Evolutionary conservation across 2,113 vertebrate species (phyloP).

Genomic region (Tetrax tetrax): DNA sequence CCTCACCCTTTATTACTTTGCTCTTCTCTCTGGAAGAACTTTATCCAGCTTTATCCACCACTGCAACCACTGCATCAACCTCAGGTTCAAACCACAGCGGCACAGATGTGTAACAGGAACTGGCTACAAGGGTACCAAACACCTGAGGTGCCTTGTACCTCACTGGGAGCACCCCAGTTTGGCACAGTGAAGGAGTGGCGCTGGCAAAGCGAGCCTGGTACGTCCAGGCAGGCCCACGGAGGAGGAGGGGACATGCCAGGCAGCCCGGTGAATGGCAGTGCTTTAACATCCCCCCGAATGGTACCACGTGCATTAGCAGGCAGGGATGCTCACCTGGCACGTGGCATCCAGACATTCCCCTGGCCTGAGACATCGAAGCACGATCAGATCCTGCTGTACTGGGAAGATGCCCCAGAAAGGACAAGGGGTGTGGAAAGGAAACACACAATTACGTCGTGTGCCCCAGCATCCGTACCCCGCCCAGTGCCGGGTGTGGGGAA

Average conservation of each 20-base stretch:
- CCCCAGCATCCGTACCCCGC: neutral
- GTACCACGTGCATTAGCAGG: neutral
- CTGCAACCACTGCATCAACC: neutral
- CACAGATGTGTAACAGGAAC: neutral
- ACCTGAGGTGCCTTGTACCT: no score
- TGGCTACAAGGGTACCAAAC: neutral
- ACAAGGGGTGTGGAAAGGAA: neutral
- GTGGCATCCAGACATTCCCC: neutral
- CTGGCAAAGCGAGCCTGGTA: neutral
- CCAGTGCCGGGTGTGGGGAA: neutral
- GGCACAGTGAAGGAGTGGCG: neutral
- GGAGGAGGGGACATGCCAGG: neutral
- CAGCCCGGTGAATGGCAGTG: neutral
- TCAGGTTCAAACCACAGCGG: neutral
- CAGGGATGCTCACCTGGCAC: neutral
- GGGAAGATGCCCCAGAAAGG: neutral
- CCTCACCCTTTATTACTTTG: neutral
- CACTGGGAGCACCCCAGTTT: neutral
- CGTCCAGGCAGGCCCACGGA: neutral
- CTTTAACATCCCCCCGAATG: neutral
- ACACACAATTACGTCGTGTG: neutral
- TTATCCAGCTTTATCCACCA: neutral
- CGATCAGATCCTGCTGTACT: neutral
- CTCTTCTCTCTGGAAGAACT: neutral
- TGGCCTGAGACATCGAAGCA: neutral